Base-by-base conservation (phyloP, 1,140 invertebrate species). In the Capitella teleta region DNA sequence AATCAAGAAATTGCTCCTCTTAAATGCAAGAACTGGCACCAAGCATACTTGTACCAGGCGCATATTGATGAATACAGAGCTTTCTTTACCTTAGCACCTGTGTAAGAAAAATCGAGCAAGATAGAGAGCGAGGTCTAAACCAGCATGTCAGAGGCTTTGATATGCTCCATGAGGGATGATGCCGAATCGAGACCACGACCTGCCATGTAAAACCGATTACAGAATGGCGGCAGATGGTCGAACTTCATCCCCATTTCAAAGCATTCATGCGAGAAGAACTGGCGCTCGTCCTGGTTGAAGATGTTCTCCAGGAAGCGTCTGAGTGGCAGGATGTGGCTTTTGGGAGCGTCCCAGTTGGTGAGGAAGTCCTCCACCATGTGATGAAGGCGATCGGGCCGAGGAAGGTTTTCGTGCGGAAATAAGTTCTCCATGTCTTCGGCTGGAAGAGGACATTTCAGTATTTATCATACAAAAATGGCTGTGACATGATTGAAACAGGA, bases 331-430 rank as follows among this genome's bases (percentile, higher is more conserved):
- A 74, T 58, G 55, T 76, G 74, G 26, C 60, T 66, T 16, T 55
- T 52, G 12, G 61, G 64, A 3, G 59, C 64, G 42, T 71, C 69
- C 73, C 73, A 77, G 1, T 53, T 47, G 0, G 74, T 75, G 0
- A 72, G 58, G 51, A 76, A 75, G 54, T 76, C 74, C 58, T 76
- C 75, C 8, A 76, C 59, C 10, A 76, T 64, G 55, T 76, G 75
- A 52, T 76, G 75, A 5, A 74, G 37, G 2, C 53, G 45, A 6
- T 58, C 53, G 12, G 74, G 74, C 5, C 56, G 54, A 2, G 74
- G 74, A 16, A 76, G 53, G 21, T 24, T 47, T 30, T 56, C 38
- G 12, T 48, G 12, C 30, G 37, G 47, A 5, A 12, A 40, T 18
- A 21, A 18, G 12, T 24, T 44, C 18, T 48, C 51, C 66, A 70